Evolutionary conservation across 2,113 vertebrate species (phyloP), one percentile per base, ranked within the genome.

Genomic region (Xenopus laevis): DNA sequence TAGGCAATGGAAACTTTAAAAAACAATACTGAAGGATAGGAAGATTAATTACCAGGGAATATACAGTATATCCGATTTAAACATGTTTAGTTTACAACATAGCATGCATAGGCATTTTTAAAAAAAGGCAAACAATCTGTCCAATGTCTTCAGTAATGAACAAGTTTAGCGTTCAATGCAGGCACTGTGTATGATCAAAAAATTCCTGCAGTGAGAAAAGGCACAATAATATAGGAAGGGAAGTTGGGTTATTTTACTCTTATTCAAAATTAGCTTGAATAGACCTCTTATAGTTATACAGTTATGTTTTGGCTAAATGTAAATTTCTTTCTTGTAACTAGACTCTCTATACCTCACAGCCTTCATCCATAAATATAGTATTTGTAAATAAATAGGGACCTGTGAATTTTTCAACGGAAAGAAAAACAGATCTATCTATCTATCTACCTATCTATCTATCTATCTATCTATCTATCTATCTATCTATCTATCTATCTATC

Each of bases 131-230:
- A n/a, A n/a, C n/a, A n/a, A n/a, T n/a, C n/a, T n/a, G 33, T 9
- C 9, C 20, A 60, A 18, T 27, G 21, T 10, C 20, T 13, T 23
- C 58, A 23, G 58, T 60, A 23, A 23, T 21, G 21, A 21, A 60
- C 18, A 60, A 6, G 58, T 60, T 60, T 60, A 60, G 58, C 58
- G 27, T 60, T 60, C 58, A 8, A 21, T 16, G 20, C 58, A 60
- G 58, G 15, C 58, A 15, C 58, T 60, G 53, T 8, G 20, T 21
- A 60, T 60, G 58, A 60, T 60, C 20, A 60, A 18, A 60, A 60
- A 60, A 60, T 60, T 60, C 58, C 58, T 60, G 58, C 58, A 60
- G 58, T 60, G 58, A 60, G 20, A 12, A 23, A 60, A 60, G 10
- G 27, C 58, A 60, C 10, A 23, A 60, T 23, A 2, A 60, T 9